Evolutionary conservation across 2,113 vertebrate species (phyloP).

Genomic region (Macheiramphus alcinus): DNA sequence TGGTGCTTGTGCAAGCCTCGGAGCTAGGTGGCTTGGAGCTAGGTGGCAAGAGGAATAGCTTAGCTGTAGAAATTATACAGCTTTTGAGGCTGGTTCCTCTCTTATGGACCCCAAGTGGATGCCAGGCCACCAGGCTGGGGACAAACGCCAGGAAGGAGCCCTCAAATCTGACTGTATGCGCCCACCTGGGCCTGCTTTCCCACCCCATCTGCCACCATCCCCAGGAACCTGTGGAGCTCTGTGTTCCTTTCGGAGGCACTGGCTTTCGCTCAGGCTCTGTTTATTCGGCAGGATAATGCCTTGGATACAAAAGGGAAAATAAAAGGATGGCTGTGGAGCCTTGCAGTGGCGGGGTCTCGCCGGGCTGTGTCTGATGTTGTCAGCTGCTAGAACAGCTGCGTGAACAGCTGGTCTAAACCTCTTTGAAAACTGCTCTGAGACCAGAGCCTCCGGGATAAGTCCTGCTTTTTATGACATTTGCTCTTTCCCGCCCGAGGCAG

Average conservation of each 20-base stretch:
- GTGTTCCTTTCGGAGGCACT: accelerated
- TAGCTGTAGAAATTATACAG: accelerated
- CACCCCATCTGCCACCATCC: not conserved
- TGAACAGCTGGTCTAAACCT: constrained; percentile 40
- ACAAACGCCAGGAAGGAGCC: not conserved
- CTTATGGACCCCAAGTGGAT: accelerated
- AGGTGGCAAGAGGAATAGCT: not conserved
- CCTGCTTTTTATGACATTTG: not conserved
- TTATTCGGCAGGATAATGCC: not conserved
- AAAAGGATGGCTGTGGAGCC: not conserved
- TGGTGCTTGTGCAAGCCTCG: accelerated
- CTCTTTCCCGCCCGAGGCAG: not conserved
- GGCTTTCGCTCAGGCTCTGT: not conserved
- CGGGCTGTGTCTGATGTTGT: not conserved
- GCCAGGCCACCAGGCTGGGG: not conserved
- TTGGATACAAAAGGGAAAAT: not conserved
- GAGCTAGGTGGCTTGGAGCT: not conserved
- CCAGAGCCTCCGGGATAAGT: not conserved
- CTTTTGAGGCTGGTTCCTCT: not conserved
- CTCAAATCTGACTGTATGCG: accelerated
- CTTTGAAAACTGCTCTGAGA: not conserved
- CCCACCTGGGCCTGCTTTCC: not conserved
- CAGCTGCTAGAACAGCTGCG: constrained; percentile 60
- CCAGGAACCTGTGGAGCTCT: not conserved
- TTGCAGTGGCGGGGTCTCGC: not conserved